Percentiles rank a stretch among this genome's conserved stretches.
phyloP scores from a whole-genome alignment of 1,140 invertebrate genomes.

The Lordiphosa stackelbergi region DNA sequence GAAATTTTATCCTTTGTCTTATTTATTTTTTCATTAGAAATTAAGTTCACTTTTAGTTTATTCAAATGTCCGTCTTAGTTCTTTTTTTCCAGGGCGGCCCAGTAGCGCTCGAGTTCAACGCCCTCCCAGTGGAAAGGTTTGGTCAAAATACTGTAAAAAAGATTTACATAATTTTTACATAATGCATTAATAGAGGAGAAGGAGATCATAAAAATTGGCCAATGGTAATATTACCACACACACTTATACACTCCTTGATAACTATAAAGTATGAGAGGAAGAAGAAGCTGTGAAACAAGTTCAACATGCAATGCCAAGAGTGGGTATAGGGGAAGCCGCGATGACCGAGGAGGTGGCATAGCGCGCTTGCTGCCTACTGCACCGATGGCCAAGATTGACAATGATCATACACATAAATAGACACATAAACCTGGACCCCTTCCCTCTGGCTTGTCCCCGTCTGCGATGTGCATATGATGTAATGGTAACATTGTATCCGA shows the following conservation, averaged over 20 bases:
- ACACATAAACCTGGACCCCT: conserved; percentile 9
- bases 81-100: conserved; percentile 48
- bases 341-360: conserved; percentile 2
- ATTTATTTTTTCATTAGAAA: conserved; percentile 4
- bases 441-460: background rate
- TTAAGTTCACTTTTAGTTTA: background rate
- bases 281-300: conserved; percentile 43
- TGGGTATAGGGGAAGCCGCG: conserved; percentile 11
- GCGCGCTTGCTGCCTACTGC: conserved; percentile 56
- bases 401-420: conserved; percentile 51
- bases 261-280: conserved; percentile 4
- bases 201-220: conserved; percentile 33
- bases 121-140: conserved; percentile 72
- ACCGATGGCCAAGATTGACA: conserved; percentile 73
- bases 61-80: conserved; percentile 19
- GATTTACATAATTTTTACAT: conserved; percentile 24
- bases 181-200: conserved; percentile 25
- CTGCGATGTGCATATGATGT: conserved; percentile 51
- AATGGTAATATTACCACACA: conserved; percentile 10
- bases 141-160: conserved; percentile 58
- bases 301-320: conserved; percentile 20
- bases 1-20: too few species aligned
- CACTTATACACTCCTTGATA: too few species aligned
- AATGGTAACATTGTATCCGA: conserved; percentile 73
- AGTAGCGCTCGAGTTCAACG: conserved; percentile 60